Evolutionary conservation across 2,888 invertebrate genomes (phyloP), one percentile per base, ranked within the genome.

Genomic region (Ditula angustiorana): DNA sequence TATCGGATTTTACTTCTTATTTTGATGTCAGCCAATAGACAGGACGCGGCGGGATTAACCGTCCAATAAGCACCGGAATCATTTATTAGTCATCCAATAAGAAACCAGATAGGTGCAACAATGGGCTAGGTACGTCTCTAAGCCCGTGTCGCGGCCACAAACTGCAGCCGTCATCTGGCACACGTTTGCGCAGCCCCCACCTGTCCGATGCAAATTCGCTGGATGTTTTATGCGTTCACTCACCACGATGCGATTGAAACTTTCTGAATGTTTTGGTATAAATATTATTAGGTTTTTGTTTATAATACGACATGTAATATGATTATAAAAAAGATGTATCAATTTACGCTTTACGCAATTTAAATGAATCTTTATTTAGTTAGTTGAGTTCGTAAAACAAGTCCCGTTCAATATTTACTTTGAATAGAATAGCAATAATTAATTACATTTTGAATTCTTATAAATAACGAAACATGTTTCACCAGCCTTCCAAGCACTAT

Each of bases 81-180:
- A 53, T 62, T 49, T 56, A 19, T 23, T 37, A 28, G 19, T 46
- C 46, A 37, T 28, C 37, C 53, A 64, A 47, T 59, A 59, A 35
- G 59, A 63, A 63, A 50, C 57, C 41, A 49, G 58, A 58, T 58
- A 61, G 28, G 35, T 37, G 37, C 55, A 21, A 64, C 57, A 49
- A 33, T 61, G 7, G 41, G 16, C 33, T 33, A 44, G 23, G 30
- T 24, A 37, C 46, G 11, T 47, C 30, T 57, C 55, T 56, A 44
- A 44, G 50, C 71, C 77, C 5, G 81, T 81, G 82, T 84, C 79
- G 81, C 78, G 74, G 80, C 76, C 77, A 73, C 82, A 79, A 81
- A 81, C 81, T 82, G 84, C 81, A 79, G 69, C 72, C 78, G 80
- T 76, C 79, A 77, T 74, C 76, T 75, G 76, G 74, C 75, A 71